These are phyloP conservation scores for Sycon ciliatum DNA, from an alignment of 37 sponge, comb jelly and placozoan genomes.

Conservation along the genomic window DNA sequence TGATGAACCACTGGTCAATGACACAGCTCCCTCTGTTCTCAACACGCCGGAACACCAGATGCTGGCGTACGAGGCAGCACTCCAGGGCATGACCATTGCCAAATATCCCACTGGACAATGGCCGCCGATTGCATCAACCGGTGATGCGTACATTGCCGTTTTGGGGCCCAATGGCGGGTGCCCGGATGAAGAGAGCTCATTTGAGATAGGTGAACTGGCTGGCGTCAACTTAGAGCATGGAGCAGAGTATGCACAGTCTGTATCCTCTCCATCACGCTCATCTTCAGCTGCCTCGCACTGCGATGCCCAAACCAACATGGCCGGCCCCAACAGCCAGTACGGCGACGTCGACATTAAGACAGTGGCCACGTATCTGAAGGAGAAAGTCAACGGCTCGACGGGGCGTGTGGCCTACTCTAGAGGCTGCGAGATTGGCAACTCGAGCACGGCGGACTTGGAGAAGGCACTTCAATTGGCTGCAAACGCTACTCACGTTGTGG, in stretches of 20 bases:
- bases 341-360: conserved; percentile 9
- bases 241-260: too few species aligned
- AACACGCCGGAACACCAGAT: not conserved
- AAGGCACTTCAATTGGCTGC: not conserved
- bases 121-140: not conserved
- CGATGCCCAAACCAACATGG: not conserved
- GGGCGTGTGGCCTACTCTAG: not conserved
- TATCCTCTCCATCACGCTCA: too few species aligned
- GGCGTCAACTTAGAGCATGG: too few species aligned
- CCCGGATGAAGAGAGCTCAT: too few species aligned
- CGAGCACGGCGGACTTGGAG: not conserved
- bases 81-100: not conserved
- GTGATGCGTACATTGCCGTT: not conserved
- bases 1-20: not conserved
- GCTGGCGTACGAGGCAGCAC: not conserved
- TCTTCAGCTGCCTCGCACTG: not conserved
- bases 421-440: conserved; percentile 10
- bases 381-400: too few species aligned
- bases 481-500: not conserved
- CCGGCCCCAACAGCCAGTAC: not conserved
- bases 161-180: conserved; percentile 10
- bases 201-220: too few species aligned
- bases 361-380: not conserved
- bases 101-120: not conserved
- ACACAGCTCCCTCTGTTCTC: not conserved